These are phyloP conservation scores for Dyspetes luteomarginatus DNA, from an alignment of 2,888 invertebrate species.

Conservation along the genomic window DNA sequence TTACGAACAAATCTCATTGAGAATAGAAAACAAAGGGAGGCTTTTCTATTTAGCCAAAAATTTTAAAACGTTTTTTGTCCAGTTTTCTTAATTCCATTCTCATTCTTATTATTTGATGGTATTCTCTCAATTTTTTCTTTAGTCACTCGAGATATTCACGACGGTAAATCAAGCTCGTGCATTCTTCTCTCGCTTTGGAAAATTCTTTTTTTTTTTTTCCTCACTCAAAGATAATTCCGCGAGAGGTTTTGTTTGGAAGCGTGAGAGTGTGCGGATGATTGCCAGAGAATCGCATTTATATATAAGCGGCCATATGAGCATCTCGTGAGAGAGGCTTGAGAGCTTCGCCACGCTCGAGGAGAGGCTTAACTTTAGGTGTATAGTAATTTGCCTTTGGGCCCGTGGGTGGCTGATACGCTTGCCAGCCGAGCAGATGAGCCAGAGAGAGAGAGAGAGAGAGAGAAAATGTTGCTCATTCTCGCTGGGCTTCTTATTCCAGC, in stretches of 20 bases:
- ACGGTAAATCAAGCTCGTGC: constrained; percentile 57
- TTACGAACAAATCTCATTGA: constrained; percentile 34
- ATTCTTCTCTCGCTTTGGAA: constrained; percentile 40
- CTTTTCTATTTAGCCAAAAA: not conserved
- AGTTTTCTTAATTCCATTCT: constrained; percentile 54
- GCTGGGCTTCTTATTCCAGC: constrained; percentile 69
- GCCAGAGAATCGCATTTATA: constrained; percentile 30
- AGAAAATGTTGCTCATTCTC: constrained; percentile 43
- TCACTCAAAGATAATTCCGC: constrained; percentile 48
- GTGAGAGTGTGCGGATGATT: constrained; percentile 11
- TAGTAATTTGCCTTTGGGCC: constrained; percentile 76
- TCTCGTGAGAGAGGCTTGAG: constrained; percentile 34
- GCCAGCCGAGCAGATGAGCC: constrained; percentile 35
- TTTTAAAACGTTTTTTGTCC: constrained; percentile 34
- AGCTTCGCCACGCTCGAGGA: constrained; percentile 59
- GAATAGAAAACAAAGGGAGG: constrained; percentile 50
- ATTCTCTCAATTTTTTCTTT: constrained; percentile 17
- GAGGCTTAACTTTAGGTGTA: constrained; percentile 66
- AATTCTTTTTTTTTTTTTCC: constrained; percentile 45
- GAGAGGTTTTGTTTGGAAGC: constrained; percentile 35
- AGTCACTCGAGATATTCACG: not conserved
- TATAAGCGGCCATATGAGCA: constrained; percentile 31
- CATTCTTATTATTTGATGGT: constrained; percentile 2
- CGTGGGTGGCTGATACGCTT: constrained; percentile 78
- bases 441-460: constrained; percentile 6